These are phyloP conservation scores for Mnemiopsis leidyi DNA, from an alignment of 37 sponge, comb jelly and placozoan species.

Conservation along the genomic window DNA sequence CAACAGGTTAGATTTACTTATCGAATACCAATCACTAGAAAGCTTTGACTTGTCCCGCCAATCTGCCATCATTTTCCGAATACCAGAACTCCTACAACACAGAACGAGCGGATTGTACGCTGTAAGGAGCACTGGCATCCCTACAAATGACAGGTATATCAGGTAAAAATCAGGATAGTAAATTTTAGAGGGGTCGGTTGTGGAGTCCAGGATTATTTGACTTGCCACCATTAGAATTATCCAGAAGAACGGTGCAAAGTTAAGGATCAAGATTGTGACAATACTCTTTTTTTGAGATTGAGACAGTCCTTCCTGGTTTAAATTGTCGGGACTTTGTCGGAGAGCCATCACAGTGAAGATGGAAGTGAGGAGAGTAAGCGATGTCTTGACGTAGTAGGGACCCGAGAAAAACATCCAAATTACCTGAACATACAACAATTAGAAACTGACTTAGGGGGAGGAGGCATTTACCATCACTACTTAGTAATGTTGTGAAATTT, in stretches of 20 bases:
- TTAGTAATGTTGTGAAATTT: no score
- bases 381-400: neutral
- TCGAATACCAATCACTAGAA: neutral
- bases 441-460: no score
- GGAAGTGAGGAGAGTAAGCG: neutral
- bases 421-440: neutral
- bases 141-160: neutral
- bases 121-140: neutral
- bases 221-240: neutral
- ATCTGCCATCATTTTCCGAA: neutral
- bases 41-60: neutral
- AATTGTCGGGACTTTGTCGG: neutral
- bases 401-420: neutral
- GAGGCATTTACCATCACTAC: no score
- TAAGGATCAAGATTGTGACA: neutral
- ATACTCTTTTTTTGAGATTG: neutral
- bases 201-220: neutral
- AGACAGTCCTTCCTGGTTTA: neutral
- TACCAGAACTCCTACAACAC: neutral
- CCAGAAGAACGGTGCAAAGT: neutral
- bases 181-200: neutral
- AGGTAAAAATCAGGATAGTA: neutral
- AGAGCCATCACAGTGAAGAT: neutral
- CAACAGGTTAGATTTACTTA: neutral
- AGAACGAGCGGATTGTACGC: neutral